Conservation (phyloP, 2,888 invertebrate species). For the Diaperis boleti region DNA sequence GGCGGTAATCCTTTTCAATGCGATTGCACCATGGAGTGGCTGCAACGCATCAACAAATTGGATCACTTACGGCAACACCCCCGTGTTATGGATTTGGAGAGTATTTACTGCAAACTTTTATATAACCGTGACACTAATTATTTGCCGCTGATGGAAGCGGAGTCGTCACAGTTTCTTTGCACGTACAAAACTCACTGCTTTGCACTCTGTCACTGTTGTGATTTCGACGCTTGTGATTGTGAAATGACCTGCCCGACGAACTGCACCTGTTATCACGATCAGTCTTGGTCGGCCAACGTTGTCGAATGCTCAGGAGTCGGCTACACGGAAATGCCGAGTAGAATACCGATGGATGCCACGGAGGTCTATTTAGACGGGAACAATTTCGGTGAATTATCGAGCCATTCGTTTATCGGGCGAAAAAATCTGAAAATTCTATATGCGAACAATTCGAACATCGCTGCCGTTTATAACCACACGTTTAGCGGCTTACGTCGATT, state of each 20-base stretch:
- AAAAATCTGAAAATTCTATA: slow-evolving; percentile 90
- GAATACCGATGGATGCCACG: slow-evolving; percentile 95
- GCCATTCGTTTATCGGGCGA: slow-evolving; percentile 91
- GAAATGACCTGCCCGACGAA: slow-evolving; percentile 96
- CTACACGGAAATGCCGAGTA: slow-evolving; percentile 85
- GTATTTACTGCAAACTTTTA: slow-evolving; percentile 88
- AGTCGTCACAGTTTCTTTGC: slow-evolving; percentile 91
- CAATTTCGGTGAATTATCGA: slow-evolving; percentile 86
- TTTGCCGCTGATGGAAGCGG: slow-evolving; percentile 87
- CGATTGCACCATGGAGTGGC: slow-evolving; percentile 96
- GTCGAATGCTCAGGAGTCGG: slow-evolving; percentile 89
- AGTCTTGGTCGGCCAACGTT: slow-evolving; percentile 92
- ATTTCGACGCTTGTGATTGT: slow-evolving; percentile 97
- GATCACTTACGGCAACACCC: slow-evolving; percentile 88
- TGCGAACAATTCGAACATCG: slow-evolving; percentile 90
- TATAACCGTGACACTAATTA: slow-evolving; percentile 88
- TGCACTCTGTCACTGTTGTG: slow-evolving; percentile 95
- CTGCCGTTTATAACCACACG: slow-evolving; percentile 87
- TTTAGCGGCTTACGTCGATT: slow-evolving; percentile 88
- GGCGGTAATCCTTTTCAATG: slow-evolving; percentile 95
- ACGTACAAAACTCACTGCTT: slow-evolving; percentile 94
- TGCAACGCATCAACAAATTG: slow-evolving; percentile 89
- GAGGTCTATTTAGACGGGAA: slow-evolving; percentile 95
- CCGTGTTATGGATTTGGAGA: slow-evolving; percentile 90
- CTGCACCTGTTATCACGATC: slow-evolving; percentile 95